A percentile compares a stretch with the other conserved stretches of the same genome.
phyloP scores from a whole-genome alignment of 35 echinoderm and acorn worm genomes.

The Ophiothrix spiculata region DNA sequence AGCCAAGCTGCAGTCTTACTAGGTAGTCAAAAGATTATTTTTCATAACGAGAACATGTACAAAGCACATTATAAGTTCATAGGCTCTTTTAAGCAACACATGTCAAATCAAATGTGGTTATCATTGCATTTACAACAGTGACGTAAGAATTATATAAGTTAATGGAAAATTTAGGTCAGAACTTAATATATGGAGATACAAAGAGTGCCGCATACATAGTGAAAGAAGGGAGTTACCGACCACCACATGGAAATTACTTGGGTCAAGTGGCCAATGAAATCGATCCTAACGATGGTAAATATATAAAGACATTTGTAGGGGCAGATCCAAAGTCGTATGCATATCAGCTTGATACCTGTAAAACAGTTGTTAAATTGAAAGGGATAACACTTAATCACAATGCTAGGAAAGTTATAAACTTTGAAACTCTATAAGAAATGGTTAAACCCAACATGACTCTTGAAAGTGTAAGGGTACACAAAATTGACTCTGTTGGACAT shows the following conservation, averaged over 20 bases:
- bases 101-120: slow-evolving; percentile 43
- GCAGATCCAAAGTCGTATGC: slow-evolving; percentile 55
- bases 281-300: slow-evolving; percentile 27
- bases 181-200: slow-evolving; percentile 63
- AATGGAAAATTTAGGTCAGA: slow-evolving; percentile 35
- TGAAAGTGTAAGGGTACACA: neutral
- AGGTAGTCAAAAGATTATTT: neutral
- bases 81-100: neutral
- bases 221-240: slow-evolving; percentile 8
- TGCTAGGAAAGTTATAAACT: slow-evolving; percentile 30
- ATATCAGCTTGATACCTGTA: slow-evolving; percentile 40
- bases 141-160: slow-evolving; percentile 62
- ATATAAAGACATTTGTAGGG: slow-evolving; percentile 34
- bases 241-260: slow-evolving; percentile 40
- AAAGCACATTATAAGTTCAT: neutral
- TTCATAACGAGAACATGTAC: slow-evolving; percentile 8
- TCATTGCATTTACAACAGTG: slow-evolving; percentile 49
- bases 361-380: slow-evolving; percentile 31
- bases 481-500: too few species aligned
- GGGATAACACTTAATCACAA: slow-evolving; percentile 48
- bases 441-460: neutral
- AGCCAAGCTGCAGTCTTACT: neutral
- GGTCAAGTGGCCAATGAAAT: slow-evolving; percentile 64
- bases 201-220: slow-evolving; percentile 52
- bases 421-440: slow-evolving; percentile 39